These are phyloP conservation scores for Camelus bactrianus DNA, from an alignment of 2,113 vertebrate species.

Conservation along the genomic window DNA sequence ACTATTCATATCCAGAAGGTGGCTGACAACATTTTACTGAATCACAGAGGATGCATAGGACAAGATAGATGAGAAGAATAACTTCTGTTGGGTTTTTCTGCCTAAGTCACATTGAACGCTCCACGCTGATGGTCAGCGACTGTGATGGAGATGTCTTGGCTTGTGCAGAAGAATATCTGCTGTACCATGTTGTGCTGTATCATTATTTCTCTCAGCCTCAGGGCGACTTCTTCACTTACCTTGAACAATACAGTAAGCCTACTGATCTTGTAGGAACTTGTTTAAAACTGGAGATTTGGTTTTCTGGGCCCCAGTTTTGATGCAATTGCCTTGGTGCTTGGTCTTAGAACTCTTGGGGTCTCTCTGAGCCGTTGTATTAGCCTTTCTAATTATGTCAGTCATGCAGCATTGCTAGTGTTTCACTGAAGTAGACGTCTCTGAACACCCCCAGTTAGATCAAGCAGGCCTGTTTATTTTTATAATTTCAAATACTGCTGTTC, in stretches of 20 bases:
- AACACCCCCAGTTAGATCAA: background rate
- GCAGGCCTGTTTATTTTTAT: background rate
- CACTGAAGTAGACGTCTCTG: background rate
- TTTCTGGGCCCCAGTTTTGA: background rate
- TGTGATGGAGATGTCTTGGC: background rate
- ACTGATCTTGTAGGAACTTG: background rate
- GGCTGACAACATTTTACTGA: background rate
- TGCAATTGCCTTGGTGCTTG: background rate
- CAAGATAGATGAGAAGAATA: background rate
- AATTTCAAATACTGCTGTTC: background rate
- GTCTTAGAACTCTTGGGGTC: background rate
- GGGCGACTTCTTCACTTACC: background rate
- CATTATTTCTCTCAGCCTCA: background rate
- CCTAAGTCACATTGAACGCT: background rate
- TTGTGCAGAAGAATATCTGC: background rate
- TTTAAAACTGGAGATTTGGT: background rate
- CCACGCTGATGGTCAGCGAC: background rate
- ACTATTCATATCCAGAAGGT: background rate
- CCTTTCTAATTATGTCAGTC: background rate
- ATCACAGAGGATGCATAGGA: background rate
- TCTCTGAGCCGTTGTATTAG: background rate
- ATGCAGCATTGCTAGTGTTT: background rate
- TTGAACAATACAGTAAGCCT: background rate
- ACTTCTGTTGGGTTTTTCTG: background rate
- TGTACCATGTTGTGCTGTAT: background rate